These are phyloP conservation scores for Corvus hawaiiensis DNA, from an alignment of 2,113 vertebrate genomes.

Conservation along the genomic window DNA sequence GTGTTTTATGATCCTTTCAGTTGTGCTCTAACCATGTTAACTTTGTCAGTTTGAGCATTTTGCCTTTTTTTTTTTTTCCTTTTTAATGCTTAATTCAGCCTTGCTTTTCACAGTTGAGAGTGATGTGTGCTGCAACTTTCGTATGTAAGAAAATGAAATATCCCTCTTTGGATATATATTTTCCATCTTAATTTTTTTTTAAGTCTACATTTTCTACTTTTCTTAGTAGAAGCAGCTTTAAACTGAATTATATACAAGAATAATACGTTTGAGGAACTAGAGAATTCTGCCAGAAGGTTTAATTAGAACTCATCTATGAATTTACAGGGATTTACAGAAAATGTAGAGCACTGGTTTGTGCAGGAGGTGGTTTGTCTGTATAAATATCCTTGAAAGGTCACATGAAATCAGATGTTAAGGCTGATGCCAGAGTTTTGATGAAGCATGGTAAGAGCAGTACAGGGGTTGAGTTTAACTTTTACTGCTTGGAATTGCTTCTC, in stretches of 20 bases:
- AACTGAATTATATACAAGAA: background rate
- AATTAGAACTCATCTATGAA: background rate
- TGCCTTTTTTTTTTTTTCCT: background rate
- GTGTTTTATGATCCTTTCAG: background rate
- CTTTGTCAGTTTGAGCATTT: background rate
- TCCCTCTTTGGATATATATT: background rate
- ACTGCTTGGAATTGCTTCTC: background rate
- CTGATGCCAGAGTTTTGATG: background rate
- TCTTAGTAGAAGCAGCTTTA: background rate
- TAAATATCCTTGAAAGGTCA: slow-evolving; percentile 4
- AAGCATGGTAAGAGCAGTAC: background rate
- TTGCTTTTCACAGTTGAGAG: background rate
- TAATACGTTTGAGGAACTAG: background rate
- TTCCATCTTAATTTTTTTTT: background rate
- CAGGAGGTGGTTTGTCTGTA: background rate
- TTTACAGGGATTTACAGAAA: background rate
- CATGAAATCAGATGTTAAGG: background rate
- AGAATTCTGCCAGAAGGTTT: background rate
- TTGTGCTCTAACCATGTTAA: background rate
- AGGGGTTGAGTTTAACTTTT: background rate
- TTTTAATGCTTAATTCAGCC: background rate
- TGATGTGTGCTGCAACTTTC: background rate
- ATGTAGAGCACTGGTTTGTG: background rate
- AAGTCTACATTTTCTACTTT: background rate
- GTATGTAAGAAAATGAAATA: background rate